Conservation (phyloP, 1,140 invertebrate species). For the Heliconius hermathena region DNA sequence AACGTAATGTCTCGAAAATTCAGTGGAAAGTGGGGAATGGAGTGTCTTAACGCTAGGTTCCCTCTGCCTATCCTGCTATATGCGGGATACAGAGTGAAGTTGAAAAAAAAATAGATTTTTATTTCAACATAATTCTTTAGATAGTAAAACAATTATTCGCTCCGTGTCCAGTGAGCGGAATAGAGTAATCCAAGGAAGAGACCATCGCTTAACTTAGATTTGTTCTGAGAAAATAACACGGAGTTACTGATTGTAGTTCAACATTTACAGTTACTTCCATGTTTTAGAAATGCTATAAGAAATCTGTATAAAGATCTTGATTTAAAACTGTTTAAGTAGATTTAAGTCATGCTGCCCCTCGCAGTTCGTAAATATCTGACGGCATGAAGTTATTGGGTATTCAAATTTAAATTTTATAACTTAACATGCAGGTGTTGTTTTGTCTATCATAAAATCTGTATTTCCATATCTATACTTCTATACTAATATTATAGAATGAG, state of each 20-base stretch:
- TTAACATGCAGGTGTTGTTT: too few species aligned
- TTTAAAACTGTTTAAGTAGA: neutral
- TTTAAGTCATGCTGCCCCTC: too few species aligned
- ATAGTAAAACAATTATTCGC: constrained; percentile 2
- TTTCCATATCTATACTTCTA: too few species aligned
- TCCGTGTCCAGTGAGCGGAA: neutral
- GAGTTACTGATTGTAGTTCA: constrained; percentile 2
- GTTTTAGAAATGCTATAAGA: neutral
- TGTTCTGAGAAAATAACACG: constrained; percentile 10
- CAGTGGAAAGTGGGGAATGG: neutral
- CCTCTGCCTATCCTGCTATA: too few species aligned
- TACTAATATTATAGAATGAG: too few species aligned
- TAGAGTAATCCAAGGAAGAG: neutral
- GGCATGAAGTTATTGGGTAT: too few species aligned
- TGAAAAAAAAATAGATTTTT: too few species aligned
- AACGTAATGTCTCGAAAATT: neutral
- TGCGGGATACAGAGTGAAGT: too few species aligned
- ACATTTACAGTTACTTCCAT: constrained; percentile 2
- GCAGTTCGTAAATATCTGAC: too few species aligned
- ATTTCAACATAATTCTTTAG: neutral
- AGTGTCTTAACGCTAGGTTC: neutral
- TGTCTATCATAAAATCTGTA: too few species aligned
- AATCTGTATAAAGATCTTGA: neutral
- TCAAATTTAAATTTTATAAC: too few species aligned
- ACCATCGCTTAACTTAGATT: constrained; percentile 12